Evolutionary conservation across 2,113 vertebrate species (phyloP).

Genomic region (Pelusios castaneus): DNA sequence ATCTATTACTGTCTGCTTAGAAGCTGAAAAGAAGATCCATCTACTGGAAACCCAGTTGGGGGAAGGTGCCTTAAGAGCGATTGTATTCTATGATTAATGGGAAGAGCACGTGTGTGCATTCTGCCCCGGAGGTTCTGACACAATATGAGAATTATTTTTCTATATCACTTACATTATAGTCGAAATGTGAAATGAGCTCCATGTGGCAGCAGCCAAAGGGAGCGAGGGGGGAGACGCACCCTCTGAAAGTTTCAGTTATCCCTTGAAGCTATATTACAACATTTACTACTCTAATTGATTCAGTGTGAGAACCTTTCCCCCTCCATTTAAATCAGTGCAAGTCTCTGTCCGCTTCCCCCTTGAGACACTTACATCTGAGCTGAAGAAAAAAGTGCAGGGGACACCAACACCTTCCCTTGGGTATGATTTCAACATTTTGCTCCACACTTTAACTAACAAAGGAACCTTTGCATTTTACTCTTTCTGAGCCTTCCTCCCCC

Average conservation of each 20-base stretch:
- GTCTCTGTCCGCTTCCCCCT: constrained; percentile 44
- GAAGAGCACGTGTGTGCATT: background rate
- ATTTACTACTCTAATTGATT: constrained; percentile 73
- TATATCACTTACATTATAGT: constrained; percentile 59
- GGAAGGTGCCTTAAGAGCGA: background rate
- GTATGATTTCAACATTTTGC: background rate
- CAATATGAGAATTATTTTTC: constrained; percentile 45
- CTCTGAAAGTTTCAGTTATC: constrained; percentile 70
- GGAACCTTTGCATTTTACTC: background rate
- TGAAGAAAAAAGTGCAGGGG: constrained; percentile 3
- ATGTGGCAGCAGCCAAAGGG: constrained; percentile 69
- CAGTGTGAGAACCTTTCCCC: constrained; percentile 71
- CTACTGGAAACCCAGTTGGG: background rate
- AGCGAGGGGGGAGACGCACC: background rate
- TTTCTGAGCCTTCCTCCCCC: background rate
- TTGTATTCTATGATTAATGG: background rate
- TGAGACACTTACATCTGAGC: background rate
- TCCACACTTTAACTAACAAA: background rate
- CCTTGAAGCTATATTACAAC: constrained; percentile 76
- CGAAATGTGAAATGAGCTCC: constrained; percentile 74
- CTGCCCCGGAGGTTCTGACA: constrained; percentile 2
- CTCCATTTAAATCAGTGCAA: constrained; percentile 36
- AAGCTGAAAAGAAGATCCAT: background rate
- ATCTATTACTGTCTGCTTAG: background rate
- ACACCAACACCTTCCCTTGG: constrained; percentile 2